A percentile compares a stretch with the other conserved stretches of the same genome.
Evolutionary conservation across 1,140 invertebrate species (phyloP).

Genomic region (Aphelinus certus): DNA sequence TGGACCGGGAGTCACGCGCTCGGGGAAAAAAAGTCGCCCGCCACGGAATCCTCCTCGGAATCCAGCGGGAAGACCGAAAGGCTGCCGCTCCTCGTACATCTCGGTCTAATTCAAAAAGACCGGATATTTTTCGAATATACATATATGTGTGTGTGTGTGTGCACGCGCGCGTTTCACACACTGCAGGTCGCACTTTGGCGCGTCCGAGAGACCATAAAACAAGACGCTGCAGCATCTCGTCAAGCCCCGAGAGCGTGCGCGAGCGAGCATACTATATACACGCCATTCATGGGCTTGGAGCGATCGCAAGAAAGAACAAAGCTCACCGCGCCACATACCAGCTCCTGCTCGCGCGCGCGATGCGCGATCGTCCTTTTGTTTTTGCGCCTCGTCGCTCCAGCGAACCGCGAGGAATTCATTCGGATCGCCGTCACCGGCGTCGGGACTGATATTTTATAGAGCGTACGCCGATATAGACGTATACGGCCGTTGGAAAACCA

Average conservation of each 20-base stretch:
- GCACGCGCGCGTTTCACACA: background rate
- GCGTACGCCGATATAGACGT: background rate
- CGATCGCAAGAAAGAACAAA: constrained; percentile 26
- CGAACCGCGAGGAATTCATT: background rate
- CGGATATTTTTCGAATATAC: background rate
- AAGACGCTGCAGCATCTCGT: background rate
- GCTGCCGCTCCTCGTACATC: constrained; percentile 12
- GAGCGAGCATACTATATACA: no score
- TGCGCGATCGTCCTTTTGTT: background rate
- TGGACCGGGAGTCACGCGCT: background rate
- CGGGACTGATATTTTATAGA: background rate
- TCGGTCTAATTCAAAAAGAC: constrained; percentile 14
- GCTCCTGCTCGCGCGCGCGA: background rate
- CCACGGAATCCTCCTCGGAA: background rate
- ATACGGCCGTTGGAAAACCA: background rate
- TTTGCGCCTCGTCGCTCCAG: background rate
- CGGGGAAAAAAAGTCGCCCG: background rate
- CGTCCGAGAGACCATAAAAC: background rate
- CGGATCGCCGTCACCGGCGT: background rate
- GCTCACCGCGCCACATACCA: constrained; percentile 20
- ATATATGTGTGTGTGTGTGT: no score
- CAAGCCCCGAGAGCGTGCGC: no score
- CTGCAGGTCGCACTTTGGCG: background rate
- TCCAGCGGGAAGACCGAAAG: constrained; percentile 7
- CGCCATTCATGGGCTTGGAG: no score